Evolutionary conservation across 2,113 vertebrate genomes (phyloP).

Genomic region (Myiozetetes cayanensis): DNA sequence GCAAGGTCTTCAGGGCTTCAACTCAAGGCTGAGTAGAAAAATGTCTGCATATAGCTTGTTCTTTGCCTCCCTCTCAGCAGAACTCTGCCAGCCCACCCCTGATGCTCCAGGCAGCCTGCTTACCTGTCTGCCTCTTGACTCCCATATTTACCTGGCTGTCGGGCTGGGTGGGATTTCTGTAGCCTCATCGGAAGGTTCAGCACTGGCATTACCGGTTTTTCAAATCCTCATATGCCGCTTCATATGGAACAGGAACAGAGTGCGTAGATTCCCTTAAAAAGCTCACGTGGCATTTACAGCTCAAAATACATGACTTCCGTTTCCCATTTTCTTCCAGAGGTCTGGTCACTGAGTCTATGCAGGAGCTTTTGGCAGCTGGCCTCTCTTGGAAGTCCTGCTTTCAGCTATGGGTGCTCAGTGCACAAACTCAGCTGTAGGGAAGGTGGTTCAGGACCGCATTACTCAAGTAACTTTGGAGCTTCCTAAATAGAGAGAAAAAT

Average conservation of each 20-base stretch:
- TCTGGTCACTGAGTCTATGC: background rate
- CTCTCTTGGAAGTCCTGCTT: background rate
- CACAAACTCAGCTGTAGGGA: background rate
- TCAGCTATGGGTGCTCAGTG: background rate
- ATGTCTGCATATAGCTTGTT: background rate
- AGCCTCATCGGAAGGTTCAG: background rate
- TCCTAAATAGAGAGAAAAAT: background rate
- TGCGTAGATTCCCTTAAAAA: background rate
- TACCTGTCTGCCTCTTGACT: background rate
- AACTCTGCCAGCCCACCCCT: background rate
- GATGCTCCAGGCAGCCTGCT: background rate
- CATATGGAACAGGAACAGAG: background rate
- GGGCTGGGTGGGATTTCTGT: background rate
- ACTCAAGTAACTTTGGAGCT: background rate
- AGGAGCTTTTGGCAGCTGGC: background rate
- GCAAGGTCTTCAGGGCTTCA: background rate
- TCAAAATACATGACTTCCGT: background rate
- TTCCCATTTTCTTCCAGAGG: background rate
- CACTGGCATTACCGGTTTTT: background rate
- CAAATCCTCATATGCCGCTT: background rate
- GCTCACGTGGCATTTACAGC: background rate
- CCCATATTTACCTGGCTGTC: background rate
- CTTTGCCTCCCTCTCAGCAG: background rate
- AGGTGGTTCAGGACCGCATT: rapidly evolving
- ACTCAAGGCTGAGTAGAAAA: background rate